Evolutionary conservation across 2,888 invertebrate species (phyloP), one percentile per base, ranked within the genome.

Genomic region (Nomada fucata): DNA sequence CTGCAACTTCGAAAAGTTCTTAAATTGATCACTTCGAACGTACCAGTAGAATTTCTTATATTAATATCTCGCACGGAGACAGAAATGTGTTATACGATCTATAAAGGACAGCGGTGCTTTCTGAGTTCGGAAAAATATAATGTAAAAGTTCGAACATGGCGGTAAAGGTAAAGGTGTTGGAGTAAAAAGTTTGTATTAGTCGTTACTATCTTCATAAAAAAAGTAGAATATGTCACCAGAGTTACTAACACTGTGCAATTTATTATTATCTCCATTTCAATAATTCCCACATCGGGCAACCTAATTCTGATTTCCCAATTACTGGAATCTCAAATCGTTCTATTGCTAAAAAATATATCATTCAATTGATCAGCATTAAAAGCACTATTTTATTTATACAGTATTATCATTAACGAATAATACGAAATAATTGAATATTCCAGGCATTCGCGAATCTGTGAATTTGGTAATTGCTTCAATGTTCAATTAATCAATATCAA

Each of bases 121-220:
- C 26, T 11, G 52, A 60, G 69, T 70, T 65, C 10, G n/a, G 53
- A 71, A 67, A 71, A 79, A 71, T 79, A 76, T 77, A 61, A 53
- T n/a, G 50, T 26, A 18, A 44, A 76, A 79, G 77, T 79, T 79
- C 23, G 55, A 79, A 64, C 64, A 42, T n/a, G 47, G 23, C 59
- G 59, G 64, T 47, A 47, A 60, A 65, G 59, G 69, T 47, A 47
- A 67, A 71, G 42, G 50, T 61, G 65, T 76, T 79, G n/a, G 26
- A 71, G 79, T 67, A 61, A 55, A 67, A 77, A 79, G 65, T 77
- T 79, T 47, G 64, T 55, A 65, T 50, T 36, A 53, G 61, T 71
- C 71, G 71, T 67, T 77, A 61, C 60, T 42, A 42, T 55, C 55
- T 65, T 61, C 71, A 42, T 77, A 71, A 79, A 77, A 71, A 29